Base-by-base conservation (phyloP, 2,888 invertebrate species). In the Capitulum mitella region DNA sequence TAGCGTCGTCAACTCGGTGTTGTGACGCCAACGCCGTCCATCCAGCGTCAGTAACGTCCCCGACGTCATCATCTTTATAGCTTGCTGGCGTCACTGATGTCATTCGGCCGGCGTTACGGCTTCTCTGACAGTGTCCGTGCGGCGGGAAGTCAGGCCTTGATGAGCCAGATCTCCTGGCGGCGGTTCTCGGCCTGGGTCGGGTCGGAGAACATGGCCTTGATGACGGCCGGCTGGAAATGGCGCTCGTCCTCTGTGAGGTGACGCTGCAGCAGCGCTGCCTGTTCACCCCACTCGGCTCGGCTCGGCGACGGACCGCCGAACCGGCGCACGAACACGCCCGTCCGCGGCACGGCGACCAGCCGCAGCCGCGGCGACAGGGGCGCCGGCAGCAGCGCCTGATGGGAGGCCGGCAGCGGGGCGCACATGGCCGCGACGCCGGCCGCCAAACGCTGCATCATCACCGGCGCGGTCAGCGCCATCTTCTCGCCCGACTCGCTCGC, bases 111-210 rank as follows among this genome's bases (percentile, higher is more conserved):
- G 43, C 43, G 43, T 8, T 43, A 12, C 12, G 5, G 6, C 12
- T 5, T 43, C 6, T 5, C 43, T 8, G 12, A 43, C 43, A 43
- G 6, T 12, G 43, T 43, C 43, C 43, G 43, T 12, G 43, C 43
- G 6, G 43, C 5, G 43, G 43, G 6, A 43, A 12, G 43, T 64
- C 64, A 64, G 34, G 64, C 64, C 64, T 64, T 64, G 34, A 64
- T 32, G 34, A 64, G 64, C 64, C 64, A 64, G 34, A 64, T 19
- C 64, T 64, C 64, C 34, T 64, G 32, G 64, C 64, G 64, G 64
- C 64, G 64, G 19, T 29, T 29, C 22, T 34, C 3, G 64, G 16
- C 34, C 64, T 64, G 32, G 19, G 3, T 3, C 19, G 64, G 64
- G 14, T 14, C 34, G 3, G 64, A 64, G 64, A 34, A 64, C 64